Evolutionary conservation across 2,797 vertebrate species (phyloP).

Genomic region (Glossophaga mutica): DNA sequence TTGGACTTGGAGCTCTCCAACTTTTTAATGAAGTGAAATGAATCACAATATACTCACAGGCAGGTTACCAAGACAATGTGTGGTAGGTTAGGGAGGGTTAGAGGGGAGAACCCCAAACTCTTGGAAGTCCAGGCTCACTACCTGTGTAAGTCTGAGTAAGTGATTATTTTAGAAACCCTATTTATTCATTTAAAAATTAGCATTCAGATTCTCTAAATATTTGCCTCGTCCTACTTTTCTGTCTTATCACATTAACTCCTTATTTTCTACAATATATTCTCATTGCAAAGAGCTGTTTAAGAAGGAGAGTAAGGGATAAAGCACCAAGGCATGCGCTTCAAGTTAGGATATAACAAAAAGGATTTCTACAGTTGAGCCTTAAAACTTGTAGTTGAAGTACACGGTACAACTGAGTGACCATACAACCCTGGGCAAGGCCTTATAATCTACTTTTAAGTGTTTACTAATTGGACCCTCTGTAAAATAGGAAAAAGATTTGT

Average conservation of each 20-base stretch:
- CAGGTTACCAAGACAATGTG: not conserved
- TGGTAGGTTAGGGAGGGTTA: not conserved
- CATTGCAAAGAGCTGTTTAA: not conserved
- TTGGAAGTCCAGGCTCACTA: not conserved
- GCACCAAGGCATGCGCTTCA: not conserved
- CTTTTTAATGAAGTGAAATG: slow-evolving; percentile 27
- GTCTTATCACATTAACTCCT: not conserved
- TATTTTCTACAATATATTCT: not conserved
- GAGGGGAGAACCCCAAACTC: not conserved
- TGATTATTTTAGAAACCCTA: not conserved
- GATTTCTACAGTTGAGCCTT: not conserved
- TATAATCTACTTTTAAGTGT: slow-evolving; percentile 3
- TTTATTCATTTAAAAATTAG: slow-evolving; percentile 11
- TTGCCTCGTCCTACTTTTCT: slow-evolving; percentile 28
- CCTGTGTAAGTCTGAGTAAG: not conserved
- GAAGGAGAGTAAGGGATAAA: not conserved
- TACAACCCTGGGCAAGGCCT: not conserved
- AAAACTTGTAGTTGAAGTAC: not conserved
- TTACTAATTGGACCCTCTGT: not conserved
- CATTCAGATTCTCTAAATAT: not conserved
- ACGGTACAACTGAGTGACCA: not conserved
- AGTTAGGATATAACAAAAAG: not conserved
- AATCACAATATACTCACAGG: not conserved
- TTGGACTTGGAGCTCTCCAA: not conserved
- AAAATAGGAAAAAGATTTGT: not conserved